Evolutionary conservation across 2,797 vertebrate genomes (phyloP).

Genomic region (Galago senegalensis): DNA sequence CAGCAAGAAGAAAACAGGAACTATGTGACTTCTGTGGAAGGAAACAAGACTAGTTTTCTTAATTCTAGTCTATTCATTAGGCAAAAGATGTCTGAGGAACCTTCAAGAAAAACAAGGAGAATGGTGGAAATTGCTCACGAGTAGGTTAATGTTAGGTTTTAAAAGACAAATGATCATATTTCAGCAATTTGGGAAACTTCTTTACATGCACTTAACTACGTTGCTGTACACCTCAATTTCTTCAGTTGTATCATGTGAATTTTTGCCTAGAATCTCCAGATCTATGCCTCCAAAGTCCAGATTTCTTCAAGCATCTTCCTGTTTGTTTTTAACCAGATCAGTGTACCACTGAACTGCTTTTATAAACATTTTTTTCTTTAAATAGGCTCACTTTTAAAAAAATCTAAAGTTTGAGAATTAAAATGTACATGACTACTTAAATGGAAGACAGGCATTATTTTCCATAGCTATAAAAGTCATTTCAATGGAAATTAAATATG

Average conservation of each 20-base stretch:
- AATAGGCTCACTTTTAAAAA: slow-evolving; percentile 29
- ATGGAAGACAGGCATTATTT: neutral
- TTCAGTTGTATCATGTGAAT: neutral
- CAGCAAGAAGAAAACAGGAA: neutral
- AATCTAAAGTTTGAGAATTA: slow-evolving; percentile 24
- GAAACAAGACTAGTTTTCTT: neutral
- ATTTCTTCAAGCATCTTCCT: neutral
- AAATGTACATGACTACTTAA: slow-evolving; percentile 4
- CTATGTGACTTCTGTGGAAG: neutral
- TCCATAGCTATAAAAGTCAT: slow-evolving; percentile 32
- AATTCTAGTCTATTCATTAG: neutral
- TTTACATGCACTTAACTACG: neutral
- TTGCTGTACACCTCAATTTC: neutral
- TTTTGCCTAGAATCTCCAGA: neutral
- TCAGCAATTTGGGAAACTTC: neutral
- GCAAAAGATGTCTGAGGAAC: neutral
- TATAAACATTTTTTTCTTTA: slow-evolving; percentile 2
- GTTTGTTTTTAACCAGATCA: neutral
- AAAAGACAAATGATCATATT: neutral
- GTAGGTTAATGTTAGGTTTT: neutral
- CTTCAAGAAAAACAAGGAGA: neutral
- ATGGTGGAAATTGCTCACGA: neutral
- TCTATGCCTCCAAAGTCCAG: neutral
- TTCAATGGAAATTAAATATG: neutral
- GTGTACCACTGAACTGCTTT: neutral